Conservation (phyloP, 1,140 invertebrate genomes). For the Venustaconcha ellipsiformis region DNA sequence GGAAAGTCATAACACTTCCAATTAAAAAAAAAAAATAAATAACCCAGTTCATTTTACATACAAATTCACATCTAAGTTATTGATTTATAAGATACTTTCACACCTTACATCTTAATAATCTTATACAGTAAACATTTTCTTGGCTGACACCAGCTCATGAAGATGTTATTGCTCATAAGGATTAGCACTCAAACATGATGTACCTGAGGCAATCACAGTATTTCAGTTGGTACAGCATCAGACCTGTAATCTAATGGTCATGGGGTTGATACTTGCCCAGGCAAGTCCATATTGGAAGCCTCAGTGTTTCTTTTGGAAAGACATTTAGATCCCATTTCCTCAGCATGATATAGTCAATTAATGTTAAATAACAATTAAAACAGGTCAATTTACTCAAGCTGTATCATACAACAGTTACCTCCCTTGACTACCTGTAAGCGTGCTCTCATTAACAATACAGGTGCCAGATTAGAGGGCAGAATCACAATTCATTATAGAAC, state of each 20-base stretch:
- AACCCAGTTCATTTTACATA: too few relatives aligned
- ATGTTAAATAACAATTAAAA: too few relatives aligned
- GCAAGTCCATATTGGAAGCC: too few relatives aligned
- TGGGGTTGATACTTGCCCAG: too few relatives aligned
- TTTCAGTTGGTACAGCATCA: too few relatives aligned
- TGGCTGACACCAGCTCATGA: not conserved
- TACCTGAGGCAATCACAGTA: too few relatives aligned
- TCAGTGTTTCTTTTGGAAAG: too few relatives aligned
- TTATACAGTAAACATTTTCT: not conserved
- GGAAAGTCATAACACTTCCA: too few relatives aligned
- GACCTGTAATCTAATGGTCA: too few relatives aligned
- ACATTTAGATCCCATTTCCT: too few relatives aligned
- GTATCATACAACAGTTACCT: not conserved
- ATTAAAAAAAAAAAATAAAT: too few relatives aligned
- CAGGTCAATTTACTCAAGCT: not conserved
- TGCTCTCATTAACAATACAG: slow-evolving; percentile 91
- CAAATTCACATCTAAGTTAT: not conserved
- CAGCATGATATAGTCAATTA: too few relatives aligned
- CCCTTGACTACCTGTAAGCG: slow-evolving; percentile 56
- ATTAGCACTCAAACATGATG: not conserved
- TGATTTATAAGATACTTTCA: not conserved
- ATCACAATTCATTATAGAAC: slow-evolving; percentile 63
- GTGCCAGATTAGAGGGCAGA: slow-evolving; percentile 81
- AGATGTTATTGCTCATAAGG: not conserved
- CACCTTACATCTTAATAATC: not conserved